Base-by-base conservation (phyloP, 1,140 invertebrate genomes). In the Pseudomyrmex flavicornis region DNA sequence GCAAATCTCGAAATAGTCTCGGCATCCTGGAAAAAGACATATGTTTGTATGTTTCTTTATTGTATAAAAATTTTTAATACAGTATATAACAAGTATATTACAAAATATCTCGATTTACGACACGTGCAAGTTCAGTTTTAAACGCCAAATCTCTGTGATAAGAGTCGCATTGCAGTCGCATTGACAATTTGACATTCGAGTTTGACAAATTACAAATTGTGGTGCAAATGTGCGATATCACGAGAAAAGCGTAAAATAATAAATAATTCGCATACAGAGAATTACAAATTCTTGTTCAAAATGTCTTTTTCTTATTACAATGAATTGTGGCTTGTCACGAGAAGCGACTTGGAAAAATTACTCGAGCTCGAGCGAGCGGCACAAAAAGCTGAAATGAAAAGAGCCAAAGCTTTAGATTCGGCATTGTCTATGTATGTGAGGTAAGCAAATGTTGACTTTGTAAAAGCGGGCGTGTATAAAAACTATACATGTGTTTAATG, bases 241-340 rank as follows among this genome's bases (percentile, higher is more conserved):
- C 20, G 48, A 7, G 5, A 35, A 59, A 70, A 44, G 17, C 20
- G 10, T 59, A 59, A 0, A 20, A 56, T 48, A 56, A 69, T 48
- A 63, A 10, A 52, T 52, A 52, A 12, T 52, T 56, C 35, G 35
- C 4, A 35, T 35, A 35, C 35, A 35, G 5, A 35, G 5, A 35
- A 7, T 59, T 0, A 20, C 35, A 73, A 3, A 26, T 10, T 66
- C 56, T 8, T 0, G 9, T 65, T 2, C 0, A 15, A 59, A 15
- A 94, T 94, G 93, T 91, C 92, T 13, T 22, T 84, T 44, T 62
- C 65, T 69, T 91, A 90, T 82, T 92, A 92, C 54, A 73, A 80
- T 9, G 66, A 92, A 65, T 62, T 92, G 90, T 94, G 93, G 93
- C 82, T 91, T 12, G 59, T 86, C 8, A 84, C 90, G 35, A 89